Evolutionary conservation across 2,797 vertebrate species (phyloP), one percentile per base, ranked within the genome.

Genomic region (Chlorospingus semifuscus): DNA sequence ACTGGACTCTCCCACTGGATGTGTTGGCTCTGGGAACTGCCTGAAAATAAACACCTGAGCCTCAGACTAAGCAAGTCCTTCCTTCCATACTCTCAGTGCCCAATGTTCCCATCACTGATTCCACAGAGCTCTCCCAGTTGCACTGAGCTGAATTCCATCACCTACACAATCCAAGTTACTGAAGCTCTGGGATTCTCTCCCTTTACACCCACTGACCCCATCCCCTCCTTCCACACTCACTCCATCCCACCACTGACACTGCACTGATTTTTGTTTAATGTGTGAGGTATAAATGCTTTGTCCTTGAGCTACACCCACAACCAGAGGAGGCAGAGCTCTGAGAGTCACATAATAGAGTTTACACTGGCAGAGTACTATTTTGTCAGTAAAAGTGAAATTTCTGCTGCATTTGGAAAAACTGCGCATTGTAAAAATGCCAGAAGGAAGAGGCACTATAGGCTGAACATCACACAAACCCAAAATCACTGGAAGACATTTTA

Each of bases 321-420:
- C 20, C 10, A 44, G 7, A 61, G 53, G 69, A 78, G 42, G 50
- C 12, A 56, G 47, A 83, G 32, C 39, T 79, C 66, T 52, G 29
- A 52, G 42, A 79, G 50, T 27, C 8, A 34, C 3, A 12, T 11
- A 23, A 8, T 13, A 8, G 2, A 34, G 76, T 55, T 71, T 76
- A 86, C 17, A 15, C 7, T 24, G 16, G 34, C 13, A 34, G 24
- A 71, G 15, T 24, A 29, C 2, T 17, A 41, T 82, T 83, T 65
- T 42, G 63, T 61, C 72, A 87, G 52, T 89, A 56, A 64, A 92
- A 87, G 47, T 9, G 34, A 61, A 65, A 60, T 65, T 86, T 70
- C 15, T 79, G 60, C 50, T 44, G 46, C 46, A 32, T 68, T 74
- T 74, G 42, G 60, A 80, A 89, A 60, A 68, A 16, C 46, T 50